Base-by-base conservation (phyloP, 2,888 invertebrate species). In the Parnassius glacialis region DNA sequence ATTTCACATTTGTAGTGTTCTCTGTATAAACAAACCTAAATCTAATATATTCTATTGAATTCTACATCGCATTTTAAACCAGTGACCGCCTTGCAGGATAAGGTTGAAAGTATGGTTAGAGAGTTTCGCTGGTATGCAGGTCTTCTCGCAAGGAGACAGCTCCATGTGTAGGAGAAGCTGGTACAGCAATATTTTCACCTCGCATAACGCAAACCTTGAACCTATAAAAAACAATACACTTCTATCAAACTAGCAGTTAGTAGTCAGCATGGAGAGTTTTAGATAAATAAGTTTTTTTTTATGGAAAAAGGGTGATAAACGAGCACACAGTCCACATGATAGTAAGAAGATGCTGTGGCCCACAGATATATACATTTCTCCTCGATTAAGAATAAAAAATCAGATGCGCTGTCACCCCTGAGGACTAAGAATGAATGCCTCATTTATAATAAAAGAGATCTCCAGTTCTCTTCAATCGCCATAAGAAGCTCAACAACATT, bases 161-260 rank as follows among this genome's bases (percentile, higher is more conserved):
- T 78, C 76, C 58, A 84, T 66, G 42, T 79, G 71, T 45, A 74
- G 71, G 10, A 87, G 65, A 2, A 87, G 69, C 60, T 83, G 80
- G 66, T 83, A 86, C 1, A 75, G 54, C 75, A 85, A 74, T 43
- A 84, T 78, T 61, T 88, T 88, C 10, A 85, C 64, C 64, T 87
- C 85, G 56, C 82, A 83, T 2, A 87, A 74, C 1, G 87, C 86
- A 67, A 87, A 87, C 20, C 86, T 71, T 11, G 84, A 84, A 1
- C 78, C 85, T 86, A 70, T 0, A 0, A 16, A 54, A 11, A 62
- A 67, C 59, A 25, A 41, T 25, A 43, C 45, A 2, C 72, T 59
- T 10, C 10, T 25, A 20, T 44, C 12, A 13, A 53, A 52, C 43
- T 25, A 52, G 45, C 12, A 10, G 7, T 42, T 11, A 52, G 1